These are phyloP conservation scores for Tolypeutes matacus DNA, from an alignment of 2,797 vertebrate genomes.

Conservation along the genomic window DNA sequence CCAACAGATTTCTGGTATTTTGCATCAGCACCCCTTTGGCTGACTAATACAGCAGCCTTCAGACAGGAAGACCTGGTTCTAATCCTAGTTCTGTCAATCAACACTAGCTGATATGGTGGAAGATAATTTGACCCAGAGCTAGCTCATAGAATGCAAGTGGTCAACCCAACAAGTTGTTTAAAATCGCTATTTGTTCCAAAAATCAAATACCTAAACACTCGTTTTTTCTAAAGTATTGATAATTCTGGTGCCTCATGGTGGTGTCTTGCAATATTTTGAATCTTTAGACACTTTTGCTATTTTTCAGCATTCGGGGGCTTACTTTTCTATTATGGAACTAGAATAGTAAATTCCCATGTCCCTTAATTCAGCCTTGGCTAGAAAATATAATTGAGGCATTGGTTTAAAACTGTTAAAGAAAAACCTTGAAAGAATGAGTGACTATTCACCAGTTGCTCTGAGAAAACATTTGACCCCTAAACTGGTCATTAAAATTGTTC, in stretches of 20 bases:
- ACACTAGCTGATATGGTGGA: not conserved
- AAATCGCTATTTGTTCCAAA: not conserved
- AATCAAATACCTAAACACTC: not conserved
- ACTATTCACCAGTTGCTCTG: slow-evolving; percentile 11
- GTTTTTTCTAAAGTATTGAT: not conserved
- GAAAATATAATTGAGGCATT: slow-evolving; percentile 28
- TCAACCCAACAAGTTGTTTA: not conserved
- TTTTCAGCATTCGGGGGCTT: not conserved
- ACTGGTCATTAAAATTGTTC: not conserved
- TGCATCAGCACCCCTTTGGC: too few species aligned
- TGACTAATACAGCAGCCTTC: not conserved
- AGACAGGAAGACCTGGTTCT: not conserved
- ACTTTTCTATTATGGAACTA: not conserved
- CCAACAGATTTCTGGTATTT: too few species aligned
- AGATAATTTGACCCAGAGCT: not conserved
- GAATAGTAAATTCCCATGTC: not conserved
- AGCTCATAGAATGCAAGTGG: not conserved
- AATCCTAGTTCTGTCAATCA: not conserved
- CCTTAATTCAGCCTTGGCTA: slow-evolving; percentile 2
- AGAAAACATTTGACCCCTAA: not conserved
- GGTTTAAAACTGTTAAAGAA: not conserved
- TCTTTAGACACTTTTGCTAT: slow-evolving; percentile 11
- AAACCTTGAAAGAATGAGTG: not conserved
- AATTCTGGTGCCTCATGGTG: not conserved
- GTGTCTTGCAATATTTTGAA: slow-evolving; percentile 37